Evolutionary conservation across 2,113 vertebrate genomes (phyloP), one percentile per base, ranked within the genome.

Genomic region (Baryphthengus martii): DNA sequence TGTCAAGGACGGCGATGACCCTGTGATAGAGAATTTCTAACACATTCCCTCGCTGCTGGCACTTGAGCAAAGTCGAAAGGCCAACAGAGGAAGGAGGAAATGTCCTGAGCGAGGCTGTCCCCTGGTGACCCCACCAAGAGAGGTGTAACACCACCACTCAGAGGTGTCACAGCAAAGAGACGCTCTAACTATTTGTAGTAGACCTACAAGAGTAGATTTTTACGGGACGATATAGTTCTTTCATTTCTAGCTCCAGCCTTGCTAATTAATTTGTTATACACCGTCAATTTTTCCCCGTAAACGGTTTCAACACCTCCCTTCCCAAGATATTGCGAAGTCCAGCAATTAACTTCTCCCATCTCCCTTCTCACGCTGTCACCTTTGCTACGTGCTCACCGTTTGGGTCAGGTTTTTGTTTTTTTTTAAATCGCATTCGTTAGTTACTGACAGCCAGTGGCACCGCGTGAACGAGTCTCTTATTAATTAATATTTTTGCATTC

Each of bases 401-500:
- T 45, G 24, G 45, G 66, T 92, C 14, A 23, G 1, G 0, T 12
- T 47, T 88, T n/a, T n/a, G n/a, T n/a, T n/a, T n/a, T n/a, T n/a
- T 80, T 67, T 59, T 10, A 77, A 82, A 85, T 50, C 8, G 1
- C 58, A 40, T 68, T 91, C 7, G 16, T 78, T 89, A 63, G 25
- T 45, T 76, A n/a, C 84, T 88, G 93, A 77, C 89, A 93, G 90
- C 18, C 86, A 44, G 65, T 73, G 83, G 39, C 80, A 66, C 47
- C 3, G 2, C 10, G 56, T 81, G 84, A 93, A 42, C 61, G 85
- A 74, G 68, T 50, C 65, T 59, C 91, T 84, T 73, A 72, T 96
- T 95, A 96, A 96, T 95, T 96, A 96, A 94, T 73, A 87, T 66
- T 70, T 90, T 89, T 87, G 89, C 65, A 71, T 91, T 35, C 70